Conservation (phyloP, 1,140 invertebrate species). For the Drosophila nigromelanica region DNA sequence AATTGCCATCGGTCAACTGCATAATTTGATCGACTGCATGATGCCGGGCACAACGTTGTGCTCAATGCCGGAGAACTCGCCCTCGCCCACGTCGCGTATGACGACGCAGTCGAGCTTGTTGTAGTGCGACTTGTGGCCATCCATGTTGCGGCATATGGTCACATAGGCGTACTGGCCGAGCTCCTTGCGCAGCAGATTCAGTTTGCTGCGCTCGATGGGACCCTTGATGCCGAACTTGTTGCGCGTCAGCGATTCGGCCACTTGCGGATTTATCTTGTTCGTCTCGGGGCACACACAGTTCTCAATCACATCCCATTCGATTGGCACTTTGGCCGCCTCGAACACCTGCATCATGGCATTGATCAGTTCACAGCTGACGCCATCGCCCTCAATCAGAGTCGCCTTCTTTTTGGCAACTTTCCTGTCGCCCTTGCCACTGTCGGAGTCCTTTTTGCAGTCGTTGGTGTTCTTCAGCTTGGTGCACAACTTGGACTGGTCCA, state of each 20-base stretch:
- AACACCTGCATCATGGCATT: slow-evolving; percentile 34
- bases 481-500: slow-evolving; percentile 10
- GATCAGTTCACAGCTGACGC: slow-evolving; percentile 57
- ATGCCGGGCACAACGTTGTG: slow-evolving; percentile 62
- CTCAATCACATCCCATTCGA: slow-evolving; percentile 45
- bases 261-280: slow-evolving; percentile 1
- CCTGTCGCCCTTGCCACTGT: not conserved
- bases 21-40: slow-evolving; percentile 69
- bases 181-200: slow-evolving; percentile 42
- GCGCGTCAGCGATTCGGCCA: slow-evolving; percentile 40
- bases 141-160: slow-evolving; percentile 36
- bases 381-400: slow-evolving; percentile 56
- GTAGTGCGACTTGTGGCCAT: slow-evolving; percentile 43
- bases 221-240: slow-evolving; percentile 59
- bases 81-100: slow-evolving; percentile 63
- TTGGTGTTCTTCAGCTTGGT: not conserved
- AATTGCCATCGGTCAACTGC: slow-evolving; percentile 62
- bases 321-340: slow-evolving; percentile 35
- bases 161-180: slow-evolving; percentile 58
- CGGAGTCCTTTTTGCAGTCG: not conserved
- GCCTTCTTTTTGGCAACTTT: slow-evolving; percentile 10
- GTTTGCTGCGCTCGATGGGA: slow-evolving; percentile 18
- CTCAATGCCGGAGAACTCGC: slow-evolving; percentile 70
- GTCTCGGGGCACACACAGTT: not conserved
- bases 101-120: slow-evolving; percentile 47